phyloP scores from a whole-genome alignment of 2,888 invertebrate genomes.

The Netelia melanura region DNA sequence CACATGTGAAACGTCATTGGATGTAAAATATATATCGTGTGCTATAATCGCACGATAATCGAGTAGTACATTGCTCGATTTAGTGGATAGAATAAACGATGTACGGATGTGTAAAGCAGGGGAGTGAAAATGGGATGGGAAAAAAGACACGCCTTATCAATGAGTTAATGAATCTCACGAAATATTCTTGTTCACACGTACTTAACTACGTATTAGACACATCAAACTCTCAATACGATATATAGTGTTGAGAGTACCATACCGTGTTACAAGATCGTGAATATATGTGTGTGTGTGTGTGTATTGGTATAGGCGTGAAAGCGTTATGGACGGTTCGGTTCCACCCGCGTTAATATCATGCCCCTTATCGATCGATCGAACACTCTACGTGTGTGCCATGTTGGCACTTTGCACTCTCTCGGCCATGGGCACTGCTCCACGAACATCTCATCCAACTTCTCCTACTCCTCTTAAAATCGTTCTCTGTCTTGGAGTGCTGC shows the following conservation, averaged over 20 bases:
- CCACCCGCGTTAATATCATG: conserved; percentile 57
- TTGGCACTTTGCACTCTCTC: conserved; percentile 39
- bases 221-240: conserved; percentile 23
- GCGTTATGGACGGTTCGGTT: conserved; percentile 52
- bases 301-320: neutral
- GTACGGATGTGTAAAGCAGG: neutral
- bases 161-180: conserved; percentile 64
- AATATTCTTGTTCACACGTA: conserved; percentile 55
- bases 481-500: conserved; percentile 33
- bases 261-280: conserved; percentile 19
- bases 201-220: conserved; percentile 11
- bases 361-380: conserved; percentile 64
- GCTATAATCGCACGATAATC: conserved; percentile 59
- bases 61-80: conserved; percentile 60
- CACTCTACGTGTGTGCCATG: conserved; percentile 36
- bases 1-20: conserved; percentile 44
- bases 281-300: neutral
- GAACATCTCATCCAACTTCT: conserved; percentile 21
- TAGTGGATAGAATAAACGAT: conserved; percentile 4
- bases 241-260: conserved; percentile 1
- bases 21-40: conserved; percentile 58
- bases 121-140: conserved; percentile 4
- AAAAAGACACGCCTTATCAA: conserved; percentile 54
- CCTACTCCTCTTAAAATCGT: neutral
- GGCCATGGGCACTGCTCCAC: conserved; percentile 58